A percentile compares a stretch with the other conserved stretches of the same genome.
These are phyloP conservation scores for Bergia puertoricense DNA, from an alignment of 92 coral and sea anemone species.

Conservation along the genomic window DNA sequence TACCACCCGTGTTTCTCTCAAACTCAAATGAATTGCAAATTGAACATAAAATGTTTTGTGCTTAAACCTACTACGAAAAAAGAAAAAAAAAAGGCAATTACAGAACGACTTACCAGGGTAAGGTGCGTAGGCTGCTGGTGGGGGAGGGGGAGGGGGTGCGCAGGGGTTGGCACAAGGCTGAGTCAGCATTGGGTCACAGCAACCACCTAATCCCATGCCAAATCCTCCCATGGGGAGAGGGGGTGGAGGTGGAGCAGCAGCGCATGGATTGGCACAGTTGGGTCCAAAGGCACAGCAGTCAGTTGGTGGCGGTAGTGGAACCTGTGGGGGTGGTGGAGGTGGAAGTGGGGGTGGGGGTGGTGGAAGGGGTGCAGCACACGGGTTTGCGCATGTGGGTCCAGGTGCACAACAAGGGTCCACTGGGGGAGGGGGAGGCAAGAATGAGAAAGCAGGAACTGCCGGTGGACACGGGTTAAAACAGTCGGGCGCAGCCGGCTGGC, in stretches of 20 bases:
- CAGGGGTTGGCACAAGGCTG: conserved; percentile 82
- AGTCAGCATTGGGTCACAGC: conserved; percentile 72
- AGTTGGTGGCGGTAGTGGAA: conserved; percentile 39
- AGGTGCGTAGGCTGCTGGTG: conserved; percentile 77
- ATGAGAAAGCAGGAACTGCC: conserved; percentile 19
- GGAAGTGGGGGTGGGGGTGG: not conserved
- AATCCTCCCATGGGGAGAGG: conserved; percentile 38
- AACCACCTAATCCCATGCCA: conserved; percentile 55
- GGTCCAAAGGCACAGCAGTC: conserved; percentile 76
- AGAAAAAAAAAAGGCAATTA: not conserved
- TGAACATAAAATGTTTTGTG: no score
- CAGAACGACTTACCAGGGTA: conserved; percentile 67
- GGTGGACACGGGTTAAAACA: conserved; percentile 37
- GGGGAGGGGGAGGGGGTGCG: conserved; percentile 68
- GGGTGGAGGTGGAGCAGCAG: conserved; percentile 53
- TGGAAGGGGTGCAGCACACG: not conserved
- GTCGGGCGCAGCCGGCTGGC: conserved; percentile 5
- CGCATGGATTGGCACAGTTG: conserved; percentile 66
- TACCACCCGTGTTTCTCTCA: no score
- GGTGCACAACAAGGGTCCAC: conserved; percentile 17
- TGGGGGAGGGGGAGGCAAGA: conserved; percentile 21
- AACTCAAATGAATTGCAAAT: no score
- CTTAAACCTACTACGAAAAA: no score
- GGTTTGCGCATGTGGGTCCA: not conserved
- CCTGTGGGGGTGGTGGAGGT: conserved; percentile 28